Conservation (phyloP, 2,888 invertebrate genomes). For the Schrankia costaestrigalis region DNA sequence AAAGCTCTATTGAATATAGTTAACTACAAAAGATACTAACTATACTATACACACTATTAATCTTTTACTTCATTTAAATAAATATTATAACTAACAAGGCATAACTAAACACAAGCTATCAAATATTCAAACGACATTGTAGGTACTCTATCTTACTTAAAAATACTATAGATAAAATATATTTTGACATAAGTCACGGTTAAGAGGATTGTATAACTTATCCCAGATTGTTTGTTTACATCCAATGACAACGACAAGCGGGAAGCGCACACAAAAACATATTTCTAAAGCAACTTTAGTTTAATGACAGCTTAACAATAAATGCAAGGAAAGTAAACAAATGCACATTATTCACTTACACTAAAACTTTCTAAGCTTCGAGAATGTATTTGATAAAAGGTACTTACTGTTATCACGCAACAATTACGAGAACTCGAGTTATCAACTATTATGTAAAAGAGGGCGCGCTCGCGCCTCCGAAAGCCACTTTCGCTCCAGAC, state of each 20-base stretch:
- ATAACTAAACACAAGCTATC: too few species aligned
- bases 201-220: conserved; percentile 32
- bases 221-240: conserved; percentile 28
- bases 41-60: too few species aligned
- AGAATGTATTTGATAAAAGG: conserved; percentile 27
- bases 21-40: too few species aligned
- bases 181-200: conserved; percentile 19
- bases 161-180: too few species aligned
- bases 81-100: too few species aligned
- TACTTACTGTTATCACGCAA: conserved; percentile 76
- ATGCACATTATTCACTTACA: not conserved
- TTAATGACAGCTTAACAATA: conserved; percentile 8
- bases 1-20: too few species aligned
- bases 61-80: too few species aligned
- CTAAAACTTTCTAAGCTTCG: conserved; percentile 10
- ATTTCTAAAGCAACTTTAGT: not conserved
- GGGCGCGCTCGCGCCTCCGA: conserved; percentile 45
- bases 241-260: conserved; percentile 30
- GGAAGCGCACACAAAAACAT: conserved; percentile 24
- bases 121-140: conserved; percentile 23
- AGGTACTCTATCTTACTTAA: too few species aligned
- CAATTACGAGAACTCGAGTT: conserved; percentile 66
- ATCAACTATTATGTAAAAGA: conserved; percentile 64
- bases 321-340: not conserved
- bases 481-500: conserved; percentile 54